phyloP scores from a whole-genome alignment of 2,113 vertebrate genomes.

The Eurypyga helias region DNA sequence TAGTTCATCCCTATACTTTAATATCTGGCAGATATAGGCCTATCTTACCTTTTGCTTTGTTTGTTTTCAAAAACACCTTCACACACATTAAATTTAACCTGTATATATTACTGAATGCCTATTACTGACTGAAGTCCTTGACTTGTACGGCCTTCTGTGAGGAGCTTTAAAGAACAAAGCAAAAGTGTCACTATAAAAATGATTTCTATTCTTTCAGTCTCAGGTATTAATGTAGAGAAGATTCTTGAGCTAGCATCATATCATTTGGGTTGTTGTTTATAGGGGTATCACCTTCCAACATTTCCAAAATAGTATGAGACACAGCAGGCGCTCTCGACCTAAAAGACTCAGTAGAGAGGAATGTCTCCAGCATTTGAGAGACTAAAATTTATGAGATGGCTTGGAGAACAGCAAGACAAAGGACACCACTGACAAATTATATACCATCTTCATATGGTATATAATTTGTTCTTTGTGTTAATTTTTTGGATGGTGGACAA shows the following conservation, averaged over 20 bases:
- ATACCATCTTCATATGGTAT: neutral
- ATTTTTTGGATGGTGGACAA: neutral
- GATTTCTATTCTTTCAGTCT: neutral
- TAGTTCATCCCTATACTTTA: neutral
- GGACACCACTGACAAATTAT: no score
- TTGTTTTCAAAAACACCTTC: neutral
- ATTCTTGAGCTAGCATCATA: neutral
- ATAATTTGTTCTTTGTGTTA: neutral
- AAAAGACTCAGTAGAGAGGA: neutral
- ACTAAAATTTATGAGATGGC: neutral
- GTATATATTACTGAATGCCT: constrained; percentile 53
- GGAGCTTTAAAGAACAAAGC: neutral
- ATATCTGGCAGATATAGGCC: neutral
- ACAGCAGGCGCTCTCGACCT: neutral
- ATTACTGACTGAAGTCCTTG: constrained; percentile 20
- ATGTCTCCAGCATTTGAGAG: neutral
- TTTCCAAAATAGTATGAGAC: neutral
- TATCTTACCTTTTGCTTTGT: neutral
- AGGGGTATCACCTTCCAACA: neutral
- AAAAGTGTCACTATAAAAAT: neutral
- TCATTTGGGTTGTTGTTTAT: neutral
- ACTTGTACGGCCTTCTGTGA: neutral
- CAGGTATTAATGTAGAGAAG: neutral
- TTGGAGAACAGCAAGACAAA: neutral
- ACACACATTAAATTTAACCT: neutral